Evolutionary conservation across 2,113 vertebrate species (phyloP).

Genomic region (Ellobius talpinus): DNA sequence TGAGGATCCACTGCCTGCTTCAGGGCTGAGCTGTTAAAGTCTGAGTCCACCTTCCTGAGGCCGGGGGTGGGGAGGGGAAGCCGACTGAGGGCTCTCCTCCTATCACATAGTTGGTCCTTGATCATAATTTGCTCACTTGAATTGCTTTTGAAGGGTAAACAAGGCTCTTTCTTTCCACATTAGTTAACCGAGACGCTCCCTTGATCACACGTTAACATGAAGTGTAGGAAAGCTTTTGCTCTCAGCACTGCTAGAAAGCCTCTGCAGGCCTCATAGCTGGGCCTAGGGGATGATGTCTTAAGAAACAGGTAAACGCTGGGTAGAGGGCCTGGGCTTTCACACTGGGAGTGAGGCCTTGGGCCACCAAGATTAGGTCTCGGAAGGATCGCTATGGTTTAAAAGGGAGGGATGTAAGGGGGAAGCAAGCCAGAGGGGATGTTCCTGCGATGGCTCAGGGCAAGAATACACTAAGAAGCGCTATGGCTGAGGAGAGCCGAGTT

Average conservation of each 20-base stretch:
- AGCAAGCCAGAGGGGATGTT: not conserved
- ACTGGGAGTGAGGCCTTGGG: not conserved
- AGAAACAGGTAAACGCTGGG: not conserved
- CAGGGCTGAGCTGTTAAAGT: not conserved
- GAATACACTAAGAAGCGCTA: not conserved
- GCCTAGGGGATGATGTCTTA: too few relatives aligned
- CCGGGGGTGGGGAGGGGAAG: not conserved
- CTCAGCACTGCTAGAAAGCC: not conserved
- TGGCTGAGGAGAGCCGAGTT: not conserved
- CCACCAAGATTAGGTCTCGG: not conserved
- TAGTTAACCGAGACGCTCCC: not conserved
- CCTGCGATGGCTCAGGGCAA: not conserved
- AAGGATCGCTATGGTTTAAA: not conserved
- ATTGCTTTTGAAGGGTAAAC: not conserved
- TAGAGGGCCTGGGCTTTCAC: not conserved
- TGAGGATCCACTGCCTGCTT: not conserved
- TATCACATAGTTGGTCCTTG: not conserved
- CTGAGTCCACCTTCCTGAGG: not conserved
- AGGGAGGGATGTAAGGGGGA: not conserved
- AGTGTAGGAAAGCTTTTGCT: not conserved
- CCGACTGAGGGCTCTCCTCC: not conserved
- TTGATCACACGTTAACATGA: not conserved
- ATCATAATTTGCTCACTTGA: not conserved
- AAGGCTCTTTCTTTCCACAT: not conserved
- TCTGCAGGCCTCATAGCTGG: not conserved